phyloP scores from a whole-genome alignment of 2,888 invertebrate species.

The Galeruca laticollis region DNA sequence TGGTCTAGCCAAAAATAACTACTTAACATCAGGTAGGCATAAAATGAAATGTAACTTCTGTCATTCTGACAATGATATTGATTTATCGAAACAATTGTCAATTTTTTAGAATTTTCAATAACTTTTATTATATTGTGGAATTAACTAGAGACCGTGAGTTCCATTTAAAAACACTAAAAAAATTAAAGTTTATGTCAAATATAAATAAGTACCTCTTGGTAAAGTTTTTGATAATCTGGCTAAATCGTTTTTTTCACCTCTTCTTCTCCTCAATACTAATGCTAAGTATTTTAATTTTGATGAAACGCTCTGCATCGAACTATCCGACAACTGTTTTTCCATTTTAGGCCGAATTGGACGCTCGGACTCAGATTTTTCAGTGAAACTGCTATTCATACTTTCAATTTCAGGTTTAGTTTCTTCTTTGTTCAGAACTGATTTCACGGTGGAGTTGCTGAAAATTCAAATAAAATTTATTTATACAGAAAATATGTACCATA shows the following conservation, averaged over 20 bases:
- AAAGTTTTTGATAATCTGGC: constrained; percentile 82
- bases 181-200: background rate
- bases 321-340: constrained; percentile 77
- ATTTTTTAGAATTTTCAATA: no score
- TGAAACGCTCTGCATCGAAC: constrained; percentile 67
- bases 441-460: constrained; percentile 38
- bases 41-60: no score
- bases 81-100: no score
- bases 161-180: no score
- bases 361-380: constrained; percentile 52
- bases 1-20: no score
- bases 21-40: no score
- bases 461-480: background rate
- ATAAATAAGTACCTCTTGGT: constrained; percentile 70
- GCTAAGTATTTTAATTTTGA: constrained; percentile 74
- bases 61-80: no score
- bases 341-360: constrained; percentile 67
- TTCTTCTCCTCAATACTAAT: constrained; percentile 72
- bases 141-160: no score
- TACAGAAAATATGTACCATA: no score
- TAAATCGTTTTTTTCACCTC: constrained; percentile 71
- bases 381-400: constrained; percentile 57
- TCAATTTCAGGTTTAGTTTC: constrained; percentile 59
- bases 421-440: constrained; percentile 57
- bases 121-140: no score